Evolutionary conservation across 2,797 vertebrate genomes (phyloP).

Genomic region (Aphelocoma californica): DNA sequence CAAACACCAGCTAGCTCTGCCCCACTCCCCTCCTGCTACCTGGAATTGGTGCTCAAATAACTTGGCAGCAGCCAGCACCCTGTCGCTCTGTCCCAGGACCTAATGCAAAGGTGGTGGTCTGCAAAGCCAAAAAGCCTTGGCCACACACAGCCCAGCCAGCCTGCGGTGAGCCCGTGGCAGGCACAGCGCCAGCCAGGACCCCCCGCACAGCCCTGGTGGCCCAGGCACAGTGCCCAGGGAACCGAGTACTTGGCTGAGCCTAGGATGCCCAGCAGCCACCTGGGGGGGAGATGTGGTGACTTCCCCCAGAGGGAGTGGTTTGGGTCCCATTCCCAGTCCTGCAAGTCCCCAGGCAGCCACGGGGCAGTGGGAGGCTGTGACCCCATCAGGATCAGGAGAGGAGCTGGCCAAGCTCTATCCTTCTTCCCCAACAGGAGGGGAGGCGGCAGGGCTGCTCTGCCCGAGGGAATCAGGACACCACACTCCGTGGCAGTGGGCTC

Average conservation of each 20-base stretch:
- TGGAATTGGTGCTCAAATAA: not conserved
- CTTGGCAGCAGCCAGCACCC: fast-evolving
- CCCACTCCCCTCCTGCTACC: not conserved
- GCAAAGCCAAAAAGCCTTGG: not conserved
- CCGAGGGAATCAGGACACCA: not conserved
- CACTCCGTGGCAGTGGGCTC: fast-evolving
- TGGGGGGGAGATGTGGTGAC: not conserved
- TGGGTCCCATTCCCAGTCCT: not conserved
- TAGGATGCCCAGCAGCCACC: not conserved
- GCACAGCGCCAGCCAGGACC: not conserved
- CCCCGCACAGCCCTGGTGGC: fast-evolving
- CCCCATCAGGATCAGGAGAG: not conserved
- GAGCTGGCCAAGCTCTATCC: not conserved
- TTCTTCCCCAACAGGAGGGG: not conserved
- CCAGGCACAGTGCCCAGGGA: not conserved
- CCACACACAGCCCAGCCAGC: not conserved
- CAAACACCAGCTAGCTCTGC: not conserved
- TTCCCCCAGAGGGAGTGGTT: fast-evolving
- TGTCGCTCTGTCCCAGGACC: fast-evolving
- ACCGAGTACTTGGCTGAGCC: fast-evolving
- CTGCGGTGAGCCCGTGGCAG: not conserved
- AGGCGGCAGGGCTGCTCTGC: not conserved
- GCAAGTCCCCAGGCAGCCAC: not conserved
- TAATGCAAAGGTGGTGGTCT: not conserved
- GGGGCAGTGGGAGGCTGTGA: not conserved